Evolutionary conservation across 2,113 vertebrate species (phyloP).

Genomic region (Pongo abelii): DNA sequence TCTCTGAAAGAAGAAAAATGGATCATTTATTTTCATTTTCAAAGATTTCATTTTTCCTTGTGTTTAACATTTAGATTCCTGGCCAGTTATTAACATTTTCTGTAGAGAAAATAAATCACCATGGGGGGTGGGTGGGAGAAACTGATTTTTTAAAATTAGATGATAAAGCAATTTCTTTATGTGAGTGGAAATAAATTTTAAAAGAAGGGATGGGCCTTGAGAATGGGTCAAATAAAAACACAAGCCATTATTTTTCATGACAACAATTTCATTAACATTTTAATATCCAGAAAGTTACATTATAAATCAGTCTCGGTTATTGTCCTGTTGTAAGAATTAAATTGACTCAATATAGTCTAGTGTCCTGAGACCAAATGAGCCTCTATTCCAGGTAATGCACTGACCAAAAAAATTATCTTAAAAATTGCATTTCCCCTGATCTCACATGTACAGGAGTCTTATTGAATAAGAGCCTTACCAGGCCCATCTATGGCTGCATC

Average conservation of each 20-base stretch:
- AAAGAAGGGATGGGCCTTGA: neutral
- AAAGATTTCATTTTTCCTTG: slow-evolving; percentile 40
- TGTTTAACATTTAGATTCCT: slow-evolving; percentile 58
- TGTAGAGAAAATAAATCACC: slow-evolving; percentile 65
- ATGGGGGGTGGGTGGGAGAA: neutral
- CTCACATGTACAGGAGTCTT: neutral
- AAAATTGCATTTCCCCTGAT: neutral
- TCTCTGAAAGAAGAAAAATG: neutral
- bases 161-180: slow-evolving; percentile 57
- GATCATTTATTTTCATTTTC: slow-evolving; percentile 66
- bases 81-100: slow-evolving; percentile 53
- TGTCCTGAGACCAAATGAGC: neutral
- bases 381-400: neutral
- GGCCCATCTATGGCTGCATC: fast-evolving
- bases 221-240: slow-evolving; percentile 26
- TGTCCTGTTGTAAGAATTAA: neutral
- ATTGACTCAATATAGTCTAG: neutral
- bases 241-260: slow-evolving; percentile 42
- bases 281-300: slow-evolving; percentile 1
- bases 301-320: neutral
- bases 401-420: neutral
- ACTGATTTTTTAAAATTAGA: slow-evolving; percentile 40
- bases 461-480: neutral
- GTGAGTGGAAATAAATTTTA: slow-evolving; percentile 47
- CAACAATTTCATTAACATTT: slow-evolving; percentile 60